Evolutionary conservation across 2,797 vertebrate species (phyloP).

Genomic region (Cichlasoma orientale): DNA sequence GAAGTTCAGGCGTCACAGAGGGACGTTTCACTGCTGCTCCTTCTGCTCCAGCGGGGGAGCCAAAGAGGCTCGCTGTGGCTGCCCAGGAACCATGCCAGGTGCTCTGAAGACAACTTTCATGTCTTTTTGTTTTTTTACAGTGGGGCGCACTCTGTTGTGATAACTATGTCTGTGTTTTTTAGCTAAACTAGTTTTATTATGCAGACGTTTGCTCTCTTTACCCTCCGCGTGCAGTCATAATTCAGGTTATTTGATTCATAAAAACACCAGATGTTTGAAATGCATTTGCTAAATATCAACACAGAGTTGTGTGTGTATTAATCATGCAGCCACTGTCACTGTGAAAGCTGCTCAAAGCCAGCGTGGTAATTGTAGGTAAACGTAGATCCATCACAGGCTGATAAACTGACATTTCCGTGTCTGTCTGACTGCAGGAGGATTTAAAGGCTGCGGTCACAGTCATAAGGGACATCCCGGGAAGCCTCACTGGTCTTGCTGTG

Average conservation of each 20-base stretch:
- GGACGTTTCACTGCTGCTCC: slow-evolving; percentile 91
- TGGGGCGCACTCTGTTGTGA: not conserved
- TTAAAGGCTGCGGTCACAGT: slow-evolving; percentile 92
- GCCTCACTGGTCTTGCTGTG: slow-evolving; percentile 94
- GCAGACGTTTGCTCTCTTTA: too few relatives aligned
- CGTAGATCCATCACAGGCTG: not conserved
- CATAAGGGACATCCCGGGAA: slow-evolving; percentile 92
- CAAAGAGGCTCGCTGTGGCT: slow-evolving; percentile 89
- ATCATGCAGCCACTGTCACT: not conserved
- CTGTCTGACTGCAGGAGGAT: slow-evolving; percentile 86
- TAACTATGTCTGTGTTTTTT: not conserved
- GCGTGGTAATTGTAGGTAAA: not conserved
- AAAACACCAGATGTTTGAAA: fast-evolving
- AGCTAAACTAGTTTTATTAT: not conserved
- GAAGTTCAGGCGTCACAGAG: slow-evolving; percentile 81
- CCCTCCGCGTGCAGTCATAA: fast-evolving
- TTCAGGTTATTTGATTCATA: not conserved
- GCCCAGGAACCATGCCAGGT: slow-evolving; percentile 94
- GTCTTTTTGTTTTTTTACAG: not conserved
- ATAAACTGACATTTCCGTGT: not conserved
- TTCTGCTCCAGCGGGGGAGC: slow-evolving; percentile 94
- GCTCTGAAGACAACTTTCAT: not conserved
- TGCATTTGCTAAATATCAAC: not conserved
- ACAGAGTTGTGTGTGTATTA: too few relatives aligned
- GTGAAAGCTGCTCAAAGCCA: not conserved